phyloP scores from a whole-genome alignment of 2,888 invertebrate species.

The Tortricodes alternella region DNA sequence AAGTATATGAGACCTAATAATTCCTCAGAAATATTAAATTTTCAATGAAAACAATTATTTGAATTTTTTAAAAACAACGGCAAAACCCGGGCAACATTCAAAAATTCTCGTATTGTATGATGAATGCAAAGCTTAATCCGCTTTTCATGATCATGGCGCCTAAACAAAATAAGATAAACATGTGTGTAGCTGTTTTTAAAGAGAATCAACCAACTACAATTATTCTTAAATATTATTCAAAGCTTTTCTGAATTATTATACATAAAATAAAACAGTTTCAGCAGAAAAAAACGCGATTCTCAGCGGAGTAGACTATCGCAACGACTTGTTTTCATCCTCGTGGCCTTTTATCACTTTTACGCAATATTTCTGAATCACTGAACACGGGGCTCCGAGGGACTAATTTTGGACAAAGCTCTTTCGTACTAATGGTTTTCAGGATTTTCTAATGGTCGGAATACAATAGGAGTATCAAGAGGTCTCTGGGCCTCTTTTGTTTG shows the following conservation, averaged over 20 bases:
- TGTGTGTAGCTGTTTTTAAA: too few species aligned
- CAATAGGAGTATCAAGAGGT: constrained; percentile 23
- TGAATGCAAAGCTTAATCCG: too few species aligned
- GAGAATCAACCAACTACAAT: too few species aligned
- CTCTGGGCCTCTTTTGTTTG: constrained; percentile 15
- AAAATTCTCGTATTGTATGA: too few species aligned
- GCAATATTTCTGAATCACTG: constrained; percentile 20
- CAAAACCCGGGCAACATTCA: too few species aligned
- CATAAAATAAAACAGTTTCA: neutral
- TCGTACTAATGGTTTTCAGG: constrained; percentile 21
- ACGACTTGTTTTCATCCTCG: constrained; percentile 5
- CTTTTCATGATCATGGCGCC: too few species aligned
- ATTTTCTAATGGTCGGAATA: constrained; percentile 13
- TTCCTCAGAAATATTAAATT: too few species aligned
- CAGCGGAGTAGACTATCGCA: constrained; percentile 1
- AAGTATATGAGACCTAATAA: too few species aligned
- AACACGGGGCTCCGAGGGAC: neutral
- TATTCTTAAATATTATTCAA: too few species aligned
- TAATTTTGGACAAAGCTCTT: constrained; percentile 14
- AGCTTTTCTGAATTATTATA: neutral
- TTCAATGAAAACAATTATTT: too few species aligned
- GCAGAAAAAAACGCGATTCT: neutral
- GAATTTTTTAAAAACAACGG: too few species aligned
- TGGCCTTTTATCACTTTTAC: constrained; percentile 8
- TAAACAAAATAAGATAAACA: too few species aligned